phyloP scores from a whole-genome alignment of 2,797 vertebrate species.

The Taeniopygia guttata region DNA sequence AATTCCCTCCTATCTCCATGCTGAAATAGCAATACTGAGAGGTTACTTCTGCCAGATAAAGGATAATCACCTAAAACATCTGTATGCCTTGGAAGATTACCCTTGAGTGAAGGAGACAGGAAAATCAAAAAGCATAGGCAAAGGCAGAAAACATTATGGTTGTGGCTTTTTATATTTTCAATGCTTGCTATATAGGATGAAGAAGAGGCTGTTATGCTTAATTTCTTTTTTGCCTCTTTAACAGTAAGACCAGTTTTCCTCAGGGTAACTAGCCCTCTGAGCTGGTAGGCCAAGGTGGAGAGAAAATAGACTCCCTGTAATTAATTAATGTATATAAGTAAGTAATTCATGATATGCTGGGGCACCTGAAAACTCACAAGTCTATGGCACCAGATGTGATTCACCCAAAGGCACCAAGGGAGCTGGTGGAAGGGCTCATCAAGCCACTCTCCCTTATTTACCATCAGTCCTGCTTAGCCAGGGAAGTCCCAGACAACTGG shows the following conservation, averaged over 20 bases:
- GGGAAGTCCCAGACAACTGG: neutral
- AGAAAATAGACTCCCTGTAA: neutral
- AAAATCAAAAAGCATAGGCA: neutral
- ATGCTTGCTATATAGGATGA: neutral
- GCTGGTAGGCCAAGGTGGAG: neutral
- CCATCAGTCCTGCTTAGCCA: neutral
- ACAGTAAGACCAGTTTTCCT: neutral
- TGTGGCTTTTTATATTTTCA: neutral
- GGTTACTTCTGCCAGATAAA: neutral
- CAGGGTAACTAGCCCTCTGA: neutral
- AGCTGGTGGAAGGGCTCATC: neutral
- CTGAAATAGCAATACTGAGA: neutral
- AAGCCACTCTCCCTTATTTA: neutral
- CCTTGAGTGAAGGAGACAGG: neutral
- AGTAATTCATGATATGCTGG: neutral
- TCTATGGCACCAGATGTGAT: neutral
- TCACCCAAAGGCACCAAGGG: neutral
- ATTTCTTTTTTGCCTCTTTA: neutral
- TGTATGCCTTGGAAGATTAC: neutral
- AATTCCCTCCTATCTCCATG: neutral
- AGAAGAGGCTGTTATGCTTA: neutral
- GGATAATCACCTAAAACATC: neutral
- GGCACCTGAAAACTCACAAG: neutral
- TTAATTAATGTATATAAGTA: too few relatives aligned
- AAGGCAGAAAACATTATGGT: neutral